phyloP scores from a whole-genome alignment of 2,797 vertebrate species.

The Etheostoma perlongum region DNA sequence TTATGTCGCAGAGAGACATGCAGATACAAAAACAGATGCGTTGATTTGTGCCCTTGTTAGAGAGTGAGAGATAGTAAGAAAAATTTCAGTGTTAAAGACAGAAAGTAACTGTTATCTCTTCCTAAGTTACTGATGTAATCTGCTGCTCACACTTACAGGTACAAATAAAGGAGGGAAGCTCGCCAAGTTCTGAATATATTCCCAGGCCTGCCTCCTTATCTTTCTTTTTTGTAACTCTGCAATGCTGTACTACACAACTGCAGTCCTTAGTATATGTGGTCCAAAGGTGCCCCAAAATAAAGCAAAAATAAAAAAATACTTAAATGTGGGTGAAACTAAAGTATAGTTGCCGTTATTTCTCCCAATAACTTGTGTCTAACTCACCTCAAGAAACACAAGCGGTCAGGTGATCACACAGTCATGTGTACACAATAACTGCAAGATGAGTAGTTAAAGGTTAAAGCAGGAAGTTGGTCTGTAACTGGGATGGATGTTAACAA shows the following conservation, averaged over 20 bases:
- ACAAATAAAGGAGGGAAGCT: constrained; percentile 4
- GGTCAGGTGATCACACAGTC: not conserved
- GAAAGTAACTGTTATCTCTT: not conserved
- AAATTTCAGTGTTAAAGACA: not conserved
- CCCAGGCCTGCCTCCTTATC: not conserved
- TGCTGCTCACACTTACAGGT: constrained; percentile 1
- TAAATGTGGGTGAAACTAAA: not conserved
- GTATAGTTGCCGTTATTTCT: not conserved
- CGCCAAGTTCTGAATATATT: not conserved
- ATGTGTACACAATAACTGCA: not conserved
- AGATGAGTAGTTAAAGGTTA: not conserved
- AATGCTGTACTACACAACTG: not conserved
- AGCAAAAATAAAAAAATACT: not conserved
- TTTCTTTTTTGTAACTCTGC: not conserved
- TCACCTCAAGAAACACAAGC: not conserved
- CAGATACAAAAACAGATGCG: constrained; percentile 2
- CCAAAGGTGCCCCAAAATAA: not conserved
- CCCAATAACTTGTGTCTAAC: not conserved
- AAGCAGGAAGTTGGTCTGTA: not conserved
- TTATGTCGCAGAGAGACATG: not conserved
- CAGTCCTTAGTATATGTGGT: not conserved
- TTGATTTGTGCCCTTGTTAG: not conserved
- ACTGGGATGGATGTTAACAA: not conserved
- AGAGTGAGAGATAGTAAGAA: not conserved
- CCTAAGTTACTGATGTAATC: constrained; percentile 12